Evolutionary conservation across 2,888 invertebrate species (phyloP), one percentile per base, ranked within the genome.

Genomic region (Metellina segmentata): DNA sequence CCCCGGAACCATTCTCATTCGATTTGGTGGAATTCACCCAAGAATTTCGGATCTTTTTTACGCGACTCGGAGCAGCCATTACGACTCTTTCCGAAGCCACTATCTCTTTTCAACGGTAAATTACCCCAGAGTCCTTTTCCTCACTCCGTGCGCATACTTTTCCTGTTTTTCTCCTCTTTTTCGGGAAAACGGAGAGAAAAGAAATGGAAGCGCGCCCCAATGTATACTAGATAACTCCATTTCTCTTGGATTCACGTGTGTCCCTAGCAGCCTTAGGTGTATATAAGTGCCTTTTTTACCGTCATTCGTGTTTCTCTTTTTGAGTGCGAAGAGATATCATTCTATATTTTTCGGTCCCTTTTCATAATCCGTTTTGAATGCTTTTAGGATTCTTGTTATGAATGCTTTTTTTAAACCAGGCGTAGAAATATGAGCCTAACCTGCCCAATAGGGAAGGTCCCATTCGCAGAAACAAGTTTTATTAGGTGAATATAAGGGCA

Each of bases 171-270:
- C 81, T 48, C 20, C 34, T 34, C 81, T 6, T 11, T 81, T 19
- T 52, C 52, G 51, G 77, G 48, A 13, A 48, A 49, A 13, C 49
- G 48, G 49, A 48, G 49, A 77, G 53, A 52, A 49, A 79, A 69
- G 51, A 81, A 34, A 81, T 81, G 7, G n/a, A 81, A 20, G 7
- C 70, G 61, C 48, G 61, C 61, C 34, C 69, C 69, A 69, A 49
- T 70, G 49, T 81, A 48, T 49, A 70, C 81, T 81, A 70, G 81
- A 81, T 81, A 69, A 70, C 81, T 70, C 81, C 81, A 81, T 81
- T 81, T 48, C 81, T 81, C 70, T 34, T 48, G 69, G 8, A 48
- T 69, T 81, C 34, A 49, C 69, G 69, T 69, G 20, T 81, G 69
- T 81, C 53, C 53, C 20, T 7, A 81, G 81, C 70, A 70, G 81